Base-by-base conservation (phyloP, 1,140 invertebrate genomes). In the Ectropis grisescens region DNA sequence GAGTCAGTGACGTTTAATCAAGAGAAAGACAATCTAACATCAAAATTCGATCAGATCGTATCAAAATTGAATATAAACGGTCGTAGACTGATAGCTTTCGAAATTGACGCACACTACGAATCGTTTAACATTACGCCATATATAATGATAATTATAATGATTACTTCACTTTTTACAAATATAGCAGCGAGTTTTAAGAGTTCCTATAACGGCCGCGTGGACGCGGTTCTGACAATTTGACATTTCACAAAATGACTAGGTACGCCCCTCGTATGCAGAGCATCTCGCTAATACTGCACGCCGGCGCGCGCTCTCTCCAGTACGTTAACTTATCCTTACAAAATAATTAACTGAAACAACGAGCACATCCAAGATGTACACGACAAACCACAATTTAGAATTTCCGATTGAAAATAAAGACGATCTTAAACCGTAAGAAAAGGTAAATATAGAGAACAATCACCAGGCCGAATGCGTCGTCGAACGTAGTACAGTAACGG, bases 181-280 rank as follows among this genome's bases (percentile, higher is more conserved):
- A 83, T 65, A 82, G 78, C 80, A 84, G 82, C 82, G 82, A 84
- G 82, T 84, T 82, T 84, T 84, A 80, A 82, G 82, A 84, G 82
- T 84, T 84, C 82, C 82, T 84, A 82, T 82, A 79, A 72, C 66
- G 60, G 82, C 70, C 80, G 75, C 80, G 58, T 58, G 38, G 51
- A 46, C 54, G 64, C 72, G 69, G 71, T 59, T 65, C 64, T 68
- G 74, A 78, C 62, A 66, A 67, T 66, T 79, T 75, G 74, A 81
- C 72, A 72, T 69, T 82, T 80, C 76, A 80, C 69, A 74, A 81
- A 83, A 82, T 83, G 80, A 84, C 82, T 82, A 84, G 79, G 71
- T 81, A 61, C 62, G 69, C 52, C 59, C 51, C 58, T 47, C 58
- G 38, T 49, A 48, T 49, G 48, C n/a, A n/a, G n/a, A n/a, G n/a